Base-by-base conservation (phyloP, 2,113 vertebrate genomes). In the Dendropsophus ebraccatus region DNA sequence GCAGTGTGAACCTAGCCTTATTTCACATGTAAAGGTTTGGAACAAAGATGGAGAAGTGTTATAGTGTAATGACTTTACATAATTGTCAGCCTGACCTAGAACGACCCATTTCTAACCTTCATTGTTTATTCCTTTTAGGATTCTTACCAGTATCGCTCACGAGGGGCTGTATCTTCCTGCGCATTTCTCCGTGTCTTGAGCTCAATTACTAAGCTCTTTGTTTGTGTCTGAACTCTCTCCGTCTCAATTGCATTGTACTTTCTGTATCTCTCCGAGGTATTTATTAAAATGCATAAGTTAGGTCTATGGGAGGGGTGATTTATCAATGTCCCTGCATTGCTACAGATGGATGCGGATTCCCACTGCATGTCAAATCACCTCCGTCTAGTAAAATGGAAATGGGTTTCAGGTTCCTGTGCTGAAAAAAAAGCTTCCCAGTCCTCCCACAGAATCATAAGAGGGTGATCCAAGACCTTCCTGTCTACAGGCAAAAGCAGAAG, bases 181-280 rank as follows among this genome's bases (percentile, higher is more conserved):
- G 70, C 21, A 25, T 25, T 47, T 47, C 37, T 45, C 37, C 49
- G 79, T 49, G 79, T 81, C n/a, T 28, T 37, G 21, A 47, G 79
- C 37, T 25, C 79, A 81, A 81, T 81, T 81, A 81, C 8, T 6
- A 60, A 49, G 41, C 58, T 28, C 45, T 47, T 80, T 56, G 21
- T 80, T 62, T 80, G 54, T 56, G 35, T 54, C 28, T 81, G 79
- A 81, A 81, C n/a, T 28, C 35, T 81, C 41, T 19, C 3, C 9
- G 23, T 67, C 41, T 67, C n/a, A 49, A 81, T 30, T 5, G 23
- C 30, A 47, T 45, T 62, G 37, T 65, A 25, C 56, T 67, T 10
- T 28, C n/a, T 28, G n/a, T 45, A 47, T 25, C 25, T 67, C 79
- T 81, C 79, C 67, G 9, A 25, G 41, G 41, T 49, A 19, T 81